Percentiles rank a stretch among this genome's conserved stretches.
These are phyloP conservation scores for Motacilla tschutschensis DNA, from an alignment of 2,113 vertebrate genomes.

Conservation along the genomic window DNA sequence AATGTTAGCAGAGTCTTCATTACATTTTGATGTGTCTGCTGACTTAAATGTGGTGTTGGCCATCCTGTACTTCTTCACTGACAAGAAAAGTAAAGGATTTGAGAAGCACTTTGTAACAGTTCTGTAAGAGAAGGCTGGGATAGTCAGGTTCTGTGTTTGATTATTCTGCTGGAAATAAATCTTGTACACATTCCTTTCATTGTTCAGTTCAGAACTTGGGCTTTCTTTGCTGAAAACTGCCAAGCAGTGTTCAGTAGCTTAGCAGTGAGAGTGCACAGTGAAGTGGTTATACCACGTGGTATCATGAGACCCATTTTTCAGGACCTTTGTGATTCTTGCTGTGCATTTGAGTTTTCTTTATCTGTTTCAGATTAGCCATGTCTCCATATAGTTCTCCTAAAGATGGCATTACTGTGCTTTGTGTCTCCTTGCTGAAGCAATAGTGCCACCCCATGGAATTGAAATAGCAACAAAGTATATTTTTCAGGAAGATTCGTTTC, in stretches of 20 bases:
- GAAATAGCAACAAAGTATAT: not conserved
- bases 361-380: not conserved
- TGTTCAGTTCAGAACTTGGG: not conserved
- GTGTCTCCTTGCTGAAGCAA: not conserved
- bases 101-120: not conserved
- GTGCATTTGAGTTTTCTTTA: not conserved
- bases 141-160: not conserved
- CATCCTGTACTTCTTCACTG: not conserved
- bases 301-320: not conserved
- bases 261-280: not conserved
- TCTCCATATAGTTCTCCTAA: not conserved
- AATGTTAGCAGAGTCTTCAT: not conserved
- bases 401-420: not conserved
- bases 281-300: not conserved
- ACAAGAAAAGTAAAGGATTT: not conserved
- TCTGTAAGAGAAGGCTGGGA: not conserved
- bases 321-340: not conserved
- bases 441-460: constrained; percentile 18
- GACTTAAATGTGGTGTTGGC: not conserved
- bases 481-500: not conserved
- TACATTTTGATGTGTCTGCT: not conserved
- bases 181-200: not conserved
- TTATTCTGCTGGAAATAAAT: constrained; percentile 5
- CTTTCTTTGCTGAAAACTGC: not conserved
- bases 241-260: not conserved